phyloP scores from a whole-genome alignment of 2,888 invertebrate genomes.

The Volucella inanis region DNA sequence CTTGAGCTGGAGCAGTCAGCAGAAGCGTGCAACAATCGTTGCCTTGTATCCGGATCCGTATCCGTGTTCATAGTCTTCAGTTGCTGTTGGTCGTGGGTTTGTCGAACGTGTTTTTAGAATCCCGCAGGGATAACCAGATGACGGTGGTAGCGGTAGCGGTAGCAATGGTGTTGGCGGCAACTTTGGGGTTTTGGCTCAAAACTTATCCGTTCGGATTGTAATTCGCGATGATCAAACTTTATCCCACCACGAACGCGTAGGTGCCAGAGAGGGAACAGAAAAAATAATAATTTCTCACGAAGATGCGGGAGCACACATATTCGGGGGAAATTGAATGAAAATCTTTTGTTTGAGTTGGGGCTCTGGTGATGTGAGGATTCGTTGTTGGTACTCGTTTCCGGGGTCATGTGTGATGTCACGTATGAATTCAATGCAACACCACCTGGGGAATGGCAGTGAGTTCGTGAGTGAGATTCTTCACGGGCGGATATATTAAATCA shows the following conservation, averaged over 20 bases:
- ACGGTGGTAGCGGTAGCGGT: slow-evolving; percentile 25
- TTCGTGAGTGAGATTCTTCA: slow-evolving; percentile 42
- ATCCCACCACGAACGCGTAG: slow-evolving; percentile 41
- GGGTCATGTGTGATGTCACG: slow-evolving; percentile 65
- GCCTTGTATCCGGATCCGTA: not conserved
- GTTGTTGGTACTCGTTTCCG: slow-evolving; percentile 11
- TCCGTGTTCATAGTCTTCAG: slow-evolving; percentile 7
- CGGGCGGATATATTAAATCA: slow-evolving; percentile 50
- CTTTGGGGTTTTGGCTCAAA: not conserved
- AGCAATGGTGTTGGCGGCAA: not conserved
- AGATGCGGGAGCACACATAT: slow-evolving; percentile 39
- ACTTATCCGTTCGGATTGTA: slow-evolving; percentile 61
- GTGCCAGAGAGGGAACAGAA: slow-evolving; percentile 7
- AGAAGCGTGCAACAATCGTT: slow-evolving; percentile 59
- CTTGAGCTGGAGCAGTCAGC: slow-evolving; percentile 16
- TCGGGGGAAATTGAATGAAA: slow-evolving; percentile 63
- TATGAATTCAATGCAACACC: slow-evolving; percentile 66
- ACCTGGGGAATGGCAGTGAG: slow-evolving; percentile 57
- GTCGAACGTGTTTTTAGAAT: slow-evolving; percentile 51
- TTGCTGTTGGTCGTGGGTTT: not conserved
- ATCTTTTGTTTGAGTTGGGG: slow-evolving; percentile 68
- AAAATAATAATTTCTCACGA: slow-evolving; percentile 59
- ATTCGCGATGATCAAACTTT: slow-evolving; percentile 68
- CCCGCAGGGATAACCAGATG: slow-evolving; percentile 58
- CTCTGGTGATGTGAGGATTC: slow-evolving; percentile 14